Evolutionary conservation across 2,888 invertebrate species (phyloP), one percentile per base, ranked within the genome.

Genomic region (Patella pellucida): DNA sequence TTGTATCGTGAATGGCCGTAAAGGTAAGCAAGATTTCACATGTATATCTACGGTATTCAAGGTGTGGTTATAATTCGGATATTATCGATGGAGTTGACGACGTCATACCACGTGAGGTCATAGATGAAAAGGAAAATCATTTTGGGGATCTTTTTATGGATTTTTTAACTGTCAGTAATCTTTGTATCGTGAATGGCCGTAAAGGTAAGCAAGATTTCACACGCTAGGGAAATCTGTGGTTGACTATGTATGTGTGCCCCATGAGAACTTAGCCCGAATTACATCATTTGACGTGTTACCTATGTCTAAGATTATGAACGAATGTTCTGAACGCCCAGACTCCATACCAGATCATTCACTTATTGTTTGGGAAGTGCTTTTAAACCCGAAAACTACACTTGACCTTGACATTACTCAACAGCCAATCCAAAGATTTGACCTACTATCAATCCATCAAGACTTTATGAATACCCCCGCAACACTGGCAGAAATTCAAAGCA

Each of bases 1-100:
- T 15, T 68, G 71, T 41, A 77, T 77, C 52, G 19, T 74, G 14
- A 77, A 77, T 62, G 77, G 77, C 12, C 52, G 77, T n/a, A 72
- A n/a, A 23, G 72, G 72, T n/a, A 54, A 15, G 31, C 72, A 72
- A 75, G 75, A 62, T 23, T 62, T 62, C 19, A 62, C 62, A 11
- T 62, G 62, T n/a, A 62, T 62, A n/a, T 62, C 62, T 19, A 62
- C n/a, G n/a, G n/a, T n/a, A n/a, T n/a, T n/a, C n/a, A n/a, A n/a
- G n/a, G n/a, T n/a, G n/a, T n/a, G n/a, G n/a, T n/a, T n/a, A n/a
- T n/a, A n/a, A n/a, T n/a, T n/a, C n/a, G n/a, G n/a, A n/a, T n/a
- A n/a, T n/a, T n/a, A n/a, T n/a, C n/a, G n/a, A n/a, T n/a, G n/a
- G n/a, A n/a, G n/a, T n/a, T n/a, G n/a, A n/a, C n/a, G n/a, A n/a